phyloP scores from a whole-genome alignment of 2,113 vertebrate species.

The Ctenodactylus gundi region DNA sequence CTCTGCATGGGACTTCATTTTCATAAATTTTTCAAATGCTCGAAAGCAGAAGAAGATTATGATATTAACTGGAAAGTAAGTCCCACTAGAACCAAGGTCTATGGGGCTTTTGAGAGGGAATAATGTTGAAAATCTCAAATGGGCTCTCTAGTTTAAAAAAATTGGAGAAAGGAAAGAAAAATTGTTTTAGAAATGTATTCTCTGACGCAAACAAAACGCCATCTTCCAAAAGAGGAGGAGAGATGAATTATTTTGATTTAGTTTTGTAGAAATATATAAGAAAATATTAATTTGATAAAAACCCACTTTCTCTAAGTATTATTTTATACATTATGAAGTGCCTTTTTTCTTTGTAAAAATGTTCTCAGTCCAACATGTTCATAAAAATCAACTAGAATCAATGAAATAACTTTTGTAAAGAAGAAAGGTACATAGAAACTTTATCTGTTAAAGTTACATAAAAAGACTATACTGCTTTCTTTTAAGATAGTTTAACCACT shows the following conservation, averaged over 20 bases:
- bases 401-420: conserved; percentile 34
- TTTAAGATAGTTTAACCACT: conserved; percentile 8
- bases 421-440: neutral
- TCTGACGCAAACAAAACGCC: conserved; percentile 56
- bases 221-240: conserved; percentile 49
- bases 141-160: conserved; percentile 44
- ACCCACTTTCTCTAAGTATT: conserved; percentile 47
- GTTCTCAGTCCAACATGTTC: neutral
- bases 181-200: conserved; percentile 51
- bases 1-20: neutral
- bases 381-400: conserved; percentile 50
- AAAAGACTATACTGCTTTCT: conserved; percentile 27
- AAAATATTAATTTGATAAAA: conserved; percentile 45
- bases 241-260: conserved; percentile 44
- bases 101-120: neutral
- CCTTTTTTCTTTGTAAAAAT: conserved; percentile 34
- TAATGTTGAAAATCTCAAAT: conserved; percentile 47
- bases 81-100: neutral
- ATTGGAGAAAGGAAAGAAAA: conserved; percentile 59
- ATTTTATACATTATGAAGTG: neutral
- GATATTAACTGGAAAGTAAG: neutral
- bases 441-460: conserved; percentile 20
- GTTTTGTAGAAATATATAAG: conserved; percentile 48
- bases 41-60: neutral
- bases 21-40: conserved; percentile 20